These are phyloP conservation scores for Casuarius casuarius DNA, from an alignment of 2,113 vertebrate species.

Conservation along the genomic window DNA sequence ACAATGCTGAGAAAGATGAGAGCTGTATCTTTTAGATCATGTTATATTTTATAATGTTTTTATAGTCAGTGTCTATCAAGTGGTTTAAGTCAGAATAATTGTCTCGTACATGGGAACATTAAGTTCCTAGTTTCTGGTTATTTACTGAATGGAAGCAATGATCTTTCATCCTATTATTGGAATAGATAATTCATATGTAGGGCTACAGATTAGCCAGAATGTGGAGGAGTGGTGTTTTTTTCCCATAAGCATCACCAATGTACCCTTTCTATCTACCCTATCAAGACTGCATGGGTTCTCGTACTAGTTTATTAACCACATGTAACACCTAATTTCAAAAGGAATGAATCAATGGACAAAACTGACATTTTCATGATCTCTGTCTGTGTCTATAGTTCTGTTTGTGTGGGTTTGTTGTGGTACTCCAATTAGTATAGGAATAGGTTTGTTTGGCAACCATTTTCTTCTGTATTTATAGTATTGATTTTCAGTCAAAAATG, in stretches of 20 bases:
- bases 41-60: conserved; percentile 1
- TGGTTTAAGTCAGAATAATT: conserved; percentile 9
- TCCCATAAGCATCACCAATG: background rate
- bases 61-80: background rate
- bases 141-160: background rate
- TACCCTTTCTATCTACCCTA: background rate
- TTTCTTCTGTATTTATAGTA: background rate
- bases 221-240: background rate
- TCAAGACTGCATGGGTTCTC: background rate
- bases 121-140: conserved; percentile 14
- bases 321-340: background rate
- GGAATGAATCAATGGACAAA: background rate
- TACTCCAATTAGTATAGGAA: background rate
- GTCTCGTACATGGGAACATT: conserved; percentile 5
- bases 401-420: background rate
- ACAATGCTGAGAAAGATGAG: background rate
- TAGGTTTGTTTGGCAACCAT: background rate
- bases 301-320: background rate
- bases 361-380: background rate
- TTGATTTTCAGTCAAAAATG: background rate
- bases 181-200: conserved; percentile 18
- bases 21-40: background rate
- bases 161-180: background rate
- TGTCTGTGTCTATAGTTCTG: background rate
- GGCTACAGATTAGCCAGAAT: background rate